phyloP scores from a whole-genome alignment of 2,797 vertebrate genomes.

The Danio aesculapii region DNA sequence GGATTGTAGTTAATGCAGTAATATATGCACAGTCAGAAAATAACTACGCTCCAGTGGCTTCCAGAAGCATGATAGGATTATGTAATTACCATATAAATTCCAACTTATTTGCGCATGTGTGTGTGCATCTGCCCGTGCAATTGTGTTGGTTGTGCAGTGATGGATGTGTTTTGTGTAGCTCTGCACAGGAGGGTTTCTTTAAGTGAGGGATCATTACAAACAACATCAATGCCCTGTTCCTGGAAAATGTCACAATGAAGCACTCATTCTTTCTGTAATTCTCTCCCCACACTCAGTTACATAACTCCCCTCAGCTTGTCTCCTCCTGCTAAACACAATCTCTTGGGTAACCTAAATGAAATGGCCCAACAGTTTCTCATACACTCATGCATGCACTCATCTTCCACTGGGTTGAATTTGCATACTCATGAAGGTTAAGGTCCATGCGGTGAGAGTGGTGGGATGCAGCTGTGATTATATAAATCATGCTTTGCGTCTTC shows the following conservation, averaged over 20 bases:
- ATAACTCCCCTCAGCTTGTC: slow-evolving; percentile 18
- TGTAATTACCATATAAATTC: slow-evolving; percentile 35
- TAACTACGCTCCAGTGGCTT: neutral
- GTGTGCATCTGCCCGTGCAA: neutral
- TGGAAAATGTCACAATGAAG: slow-evolving; percentile 33
- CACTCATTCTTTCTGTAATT: slow-evolving; percentile 9
- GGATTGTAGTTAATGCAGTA: neutral
- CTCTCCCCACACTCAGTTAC: slow-evolving; percentile 6
- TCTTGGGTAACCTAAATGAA: slow-evolving; percentile 21
- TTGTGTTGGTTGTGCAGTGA: slow-evolving; percentile 2
- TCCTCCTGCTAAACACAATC: slow-evolving; percentile 10
- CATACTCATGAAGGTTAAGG: slow-evolving; percentile 37
- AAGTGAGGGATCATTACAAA: slow-evolving; percentile 1
- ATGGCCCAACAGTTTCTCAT: neutral
- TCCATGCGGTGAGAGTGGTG: neutral
- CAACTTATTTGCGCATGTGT: slow-evolving; percentile 16
- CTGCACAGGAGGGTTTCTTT: neutral
- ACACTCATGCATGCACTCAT: neutral
- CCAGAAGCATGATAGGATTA: slow-evolving; percentile 14
- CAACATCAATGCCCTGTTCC: slow-evolving; percentile 2
- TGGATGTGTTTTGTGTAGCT: slow-evolving; percentile 14
- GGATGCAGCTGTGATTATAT: slow-evolving; percentile 39
- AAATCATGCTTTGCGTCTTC: slow-evolving; percentile 24
- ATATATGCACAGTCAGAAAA: slow-evolving; percentile 15
- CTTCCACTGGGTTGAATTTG: slow-evolving; percentile 18